Percentiles rank a stretch among this genome's conserved stretches.
phyloP scores from a whole-genome alignment of 2,888 invertebrate species.

The Smittia sp. region DNA sequence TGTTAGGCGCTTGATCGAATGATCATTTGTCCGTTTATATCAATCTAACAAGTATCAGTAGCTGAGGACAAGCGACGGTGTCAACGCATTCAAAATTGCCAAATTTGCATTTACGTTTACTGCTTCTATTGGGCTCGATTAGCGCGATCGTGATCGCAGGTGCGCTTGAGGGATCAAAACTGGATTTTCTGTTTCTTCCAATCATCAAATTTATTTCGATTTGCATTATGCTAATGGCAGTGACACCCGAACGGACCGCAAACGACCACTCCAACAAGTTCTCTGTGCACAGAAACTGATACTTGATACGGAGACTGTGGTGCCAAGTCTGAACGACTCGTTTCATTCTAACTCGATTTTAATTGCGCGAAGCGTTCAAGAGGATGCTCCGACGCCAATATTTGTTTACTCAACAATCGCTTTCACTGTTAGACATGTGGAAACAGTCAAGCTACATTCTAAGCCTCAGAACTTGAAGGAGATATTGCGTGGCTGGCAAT shows the following conservation, averaged over 20 bases:
- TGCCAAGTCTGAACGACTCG: neutral
- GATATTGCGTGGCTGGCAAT: neutral
- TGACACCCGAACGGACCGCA: neutral
- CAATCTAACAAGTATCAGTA: no score
- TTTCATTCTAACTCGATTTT: neutral
- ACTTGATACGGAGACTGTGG: neutral
- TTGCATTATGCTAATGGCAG: neutral
- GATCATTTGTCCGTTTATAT: no score
- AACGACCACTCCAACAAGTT: neutral
- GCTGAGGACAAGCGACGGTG: no score
- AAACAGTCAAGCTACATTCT: neutral
- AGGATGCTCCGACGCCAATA: neutral
- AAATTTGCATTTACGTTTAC: no score
- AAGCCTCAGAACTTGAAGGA: neutral
- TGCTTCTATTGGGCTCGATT: neutral
- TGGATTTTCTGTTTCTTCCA: neutral
- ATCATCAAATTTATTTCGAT: neutral
- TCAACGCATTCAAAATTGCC: no score
- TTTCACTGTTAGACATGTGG: neutral
- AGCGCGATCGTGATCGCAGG: neutral
- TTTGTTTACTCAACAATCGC: neutral
- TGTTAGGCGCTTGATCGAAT: no score
- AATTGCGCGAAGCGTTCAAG: neutral
- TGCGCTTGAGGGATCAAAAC: neutral
- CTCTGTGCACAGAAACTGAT: neutral